Percentiles rank a stretch among this genome's conserved stretches.
Evolutionary conservation across 2,888 invertebrate species (phyloP).

Genomic region (Spilarctia lutea): DNA sequence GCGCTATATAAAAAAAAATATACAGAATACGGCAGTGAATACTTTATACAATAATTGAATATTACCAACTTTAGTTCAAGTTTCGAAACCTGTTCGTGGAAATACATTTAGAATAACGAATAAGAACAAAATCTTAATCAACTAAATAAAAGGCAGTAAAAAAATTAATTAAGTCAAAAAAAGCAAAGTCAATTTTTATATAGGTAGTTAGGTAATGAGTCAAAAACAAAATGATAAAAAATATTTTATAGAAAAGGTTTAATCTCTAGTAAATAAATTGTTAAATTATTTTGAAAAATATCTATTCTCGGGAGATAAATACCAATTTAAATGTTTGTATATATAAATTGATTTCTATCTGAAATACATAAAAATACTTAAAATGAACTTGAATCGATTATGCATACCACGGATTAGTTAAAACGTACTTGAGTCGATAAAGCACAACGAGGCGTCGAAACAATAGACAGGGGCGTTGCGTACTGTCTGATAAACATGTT

Average conservation of each 20-base stretch:
- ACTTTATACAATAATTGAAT: neutral
- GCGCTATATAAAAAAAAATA: conserved; percentile 59
- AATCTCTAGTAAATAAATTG: too few species aligned
- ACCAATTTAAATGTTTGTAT: neutral
- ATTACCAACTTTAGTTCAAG: neutral
- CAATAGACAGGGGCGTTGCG: conserved; percentile 52
- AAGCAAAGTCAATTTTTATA: too few species aligned
- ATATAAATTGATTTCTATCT: too few species aligned
- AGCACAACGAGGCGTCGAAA: conserved; percentile 54
- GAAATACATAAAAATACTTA: neutral
- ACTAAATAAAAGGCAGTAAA: neutral
- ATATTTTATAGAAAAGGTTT: too few species aligned
- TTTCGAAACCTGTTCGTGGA: neutral
- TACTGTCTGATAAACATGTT: conserved; percentile 41
- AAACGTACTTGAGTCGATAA: conserved; percentile 46
- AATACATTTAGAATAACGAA: neutral
- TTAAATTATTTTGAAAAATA: too few species aligned
- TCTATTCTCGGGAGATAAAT: neutral
- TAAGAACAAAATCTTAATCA: neutral
- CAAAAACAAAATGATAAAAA: too few species aligned
- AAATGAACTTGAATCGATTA: neutral
- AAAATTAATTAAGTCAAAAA: neutral
- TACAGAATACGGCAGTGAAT: conserved; percentile 8
- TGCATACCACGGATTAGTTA: conserved; percentile 4
- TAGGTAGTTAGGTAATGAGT: too few species aligned